phyloP scores from a whole-genome alignment of 2,797 vertebrate genomes.

The Enteromius trimaculatus region DNA sequence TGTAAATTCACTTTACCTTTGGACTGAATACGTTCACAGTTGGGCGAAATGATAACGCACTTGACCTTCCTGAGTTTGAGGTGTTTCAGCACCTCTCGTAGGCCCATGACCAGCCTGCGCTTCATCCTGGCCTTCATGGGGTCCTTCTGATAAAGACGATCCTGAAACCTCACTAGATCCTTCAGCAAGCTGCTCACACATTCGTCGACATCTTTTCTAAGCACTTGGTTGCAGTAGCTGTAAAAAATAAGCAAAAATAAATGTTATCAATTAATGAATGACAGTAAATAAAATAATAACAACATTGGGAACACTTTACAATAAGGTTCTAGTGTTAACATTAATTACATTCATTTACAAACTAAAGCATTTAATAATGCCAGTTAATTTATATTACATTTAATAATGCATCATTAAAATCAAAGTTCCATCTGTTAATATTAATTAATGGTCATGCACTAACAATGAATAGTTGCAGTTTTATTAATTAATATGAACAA shows the following conservation, averaged over 20 bases:
- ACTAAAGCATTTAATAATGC: background rate
- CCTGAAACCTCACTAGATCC: conserved; percentile 97
- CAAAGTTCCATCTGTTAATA: background rate
- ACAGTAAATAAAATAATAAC: background rate
- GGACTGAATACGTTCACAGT: conserved; percentile 94
- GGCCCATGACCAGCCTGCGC: conserved; percentile 93
- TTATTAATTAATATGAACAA: background rate
- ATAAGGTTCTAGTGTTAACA: background rate
- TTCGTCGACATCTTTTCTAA: conserved; percentile 94
- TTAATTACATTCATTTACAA: background rate
- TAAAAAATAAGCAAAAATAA: conserved; percentile 16
- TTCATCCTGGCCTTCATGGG: conserved; percentile 97
- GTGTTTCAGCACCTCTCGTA: conserved; percentile 95
- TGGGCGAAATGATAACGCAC: conserved; percentile 95
- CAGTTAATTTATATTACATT: background rate
- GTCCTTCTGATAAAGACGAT: conserved; percentile 96
- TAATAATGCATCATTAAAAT: background rate
- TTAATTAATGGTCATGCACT: background rate
- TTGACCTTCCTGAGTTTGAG: conserved; percentile 93
- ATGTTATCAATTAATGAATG: background rate
- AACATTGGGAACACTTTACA: background rate
- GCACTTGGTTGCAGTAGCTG: conserved; percentile 97
- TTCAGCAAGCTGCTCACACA: conserved; percentile 90
- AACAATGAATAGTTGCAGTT: background rate
- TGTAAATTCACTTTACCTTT: conserved; percentile 81